Base-by-base conservation (phyloP, 2,888 invertebrate species). In the Pterostichus niger region DNA sequence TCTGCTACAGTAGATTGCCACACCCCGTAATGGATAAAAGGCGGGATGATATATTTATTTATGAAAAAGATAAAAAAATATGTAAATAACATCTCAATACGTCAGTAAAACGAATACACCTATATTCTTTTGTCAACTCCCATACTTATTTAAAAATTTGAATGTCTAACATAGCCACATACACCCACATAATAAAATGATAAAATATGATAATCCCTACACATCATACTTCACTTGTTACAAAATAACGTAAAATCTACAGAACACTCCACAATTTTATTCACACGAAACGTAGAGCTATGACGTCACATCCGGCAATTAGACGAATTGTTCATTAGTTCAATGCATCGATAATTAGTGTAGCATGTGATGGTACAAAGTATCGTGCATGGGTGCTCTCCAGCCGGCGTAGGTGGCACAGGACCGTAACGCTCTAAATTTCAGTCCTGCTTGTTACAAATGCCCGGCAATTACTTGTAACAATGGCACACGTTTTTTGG, bases 241-340 rank as follows among this genome's bases (percentile, higher is more conserved):
- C 40, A 40, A 40, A 40, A 40, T 40, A 40, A 40, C 49, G 49
- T 49, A 64, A 64, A 64, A 35, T 35, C 64, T 11, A 64, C 59
- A 17, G 54, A 40, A 40, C 40, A 40, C 40, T 40, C 40, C 13
- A 64, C 33, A 81, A 85, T 86, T 85, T 86, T 86, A 86, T 85
- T 86, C 85, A 85, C 86, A 86, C 86, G 86, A 86, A 86, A 86
- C 84, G 86, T 85, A 86, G 84, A 84, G 85, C 82, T 86, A 85
- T 87, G 87, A 86, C 88, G 88, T 88, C 88, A 88, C 86, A 86
- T 89, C 89, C 88, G 86, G 88, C 86, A 88, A 89, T 89, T 88
- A 88, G 85, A 84, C 85, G 85, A 86, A 88, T 88, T 87, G 88
- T 88, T 89, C 88, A 88, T 88, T 88, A 88, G 87, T 86, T 88